Percentiles rank a stretch among this genome's conserved stretches.
Conservation (phyloP, 2,113 vertebrate genomes). For the Cepphus grylle region DNA sequence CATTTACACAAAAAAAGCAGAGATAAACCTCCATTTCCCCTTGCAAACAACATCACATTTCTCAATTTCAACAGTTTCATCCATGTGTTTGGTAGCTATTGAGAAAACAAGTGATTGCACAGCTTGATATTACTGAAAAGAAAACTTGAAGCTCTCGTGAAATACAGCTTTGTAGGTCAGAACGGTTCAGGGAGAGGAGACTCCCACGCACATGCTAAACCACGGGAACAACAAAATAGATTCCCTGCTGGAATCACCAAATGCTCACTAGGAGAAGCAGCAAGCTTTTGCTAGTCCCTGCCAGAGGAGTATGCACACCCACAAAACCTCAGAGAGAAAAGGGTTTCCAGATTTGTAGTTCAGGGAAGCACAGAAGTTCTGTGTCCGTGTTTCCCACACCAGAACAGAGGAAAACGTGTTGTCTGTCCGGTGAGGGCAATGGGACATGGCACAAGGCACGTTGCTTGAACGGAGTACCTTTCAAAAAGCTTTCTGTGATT, state of each 20-base stretch:
- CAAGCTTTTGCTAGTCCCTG: neutral
- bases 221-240: neutral
- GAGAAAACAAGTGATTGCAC: neutral
- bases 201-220: neutral
- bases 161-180: slow-evolving; percentile 17
- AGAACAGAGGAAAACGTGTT: neutral
- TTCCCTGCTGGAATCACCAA: slow-evolving; percentile 29
- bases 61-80: neutral
- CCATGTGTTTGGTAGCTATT: neutral
- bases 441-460: neutral
- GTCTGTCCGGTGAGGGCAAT: neutral
- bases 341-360: neutral
- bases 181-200: slow-evolving; percentile 1
- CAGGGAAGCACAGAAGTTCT: neutral
- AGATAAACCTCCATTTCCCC: neutral
- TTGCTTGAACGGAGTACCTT: neutral
- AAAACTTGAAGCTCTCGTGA: neutral
- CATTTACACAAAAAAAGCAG: neutral
- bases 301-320: neutral
- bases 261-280: neutral
- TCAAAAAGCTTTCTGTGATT: neutral
- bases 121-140: slow-evolving; percentile 5
- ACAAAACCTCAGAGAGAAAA: neutral
- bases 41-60: neutral
- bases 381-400: neutral